Evolutionary conservation across 2,113 vertebrate species (phyloP).

Genomic region (Butorides virescens): DNA sequence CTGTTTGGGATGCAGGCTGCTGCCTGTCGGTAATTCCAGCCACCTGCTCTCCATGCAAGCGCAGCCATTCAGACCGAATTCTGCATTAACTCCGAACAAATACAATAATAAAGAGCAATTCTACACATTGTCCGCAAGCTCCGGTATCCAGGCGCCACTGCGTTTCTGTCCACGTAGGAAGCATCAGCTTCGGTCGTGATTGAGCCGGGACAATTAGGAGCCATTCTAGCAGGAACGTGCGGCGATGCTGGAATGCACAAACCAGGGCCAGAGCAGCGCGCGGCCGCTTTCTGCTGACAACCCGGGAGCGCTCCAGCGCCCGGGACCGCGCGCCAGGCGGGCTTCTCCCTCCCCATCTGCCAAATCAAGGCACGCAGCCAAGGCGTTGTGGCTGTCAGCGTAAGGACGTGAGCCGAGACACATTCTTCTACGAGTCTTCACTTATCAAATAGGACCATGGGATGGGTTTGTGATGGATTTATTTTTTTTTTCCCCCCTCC

Average conservation of each 20-base stretch:
- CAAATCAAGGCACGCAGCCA: not conserved
- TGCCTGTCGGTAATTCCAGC: not conserved
- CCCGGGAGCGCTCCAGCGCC: not conserved
- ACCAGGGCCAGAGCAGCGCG: not conserved
- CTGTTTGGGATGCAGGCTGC: not conserved
- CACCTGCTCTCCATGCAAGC: not conserved
- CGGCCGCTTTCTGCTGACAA: not conserved
- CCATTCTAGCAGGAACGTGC: not conserved
- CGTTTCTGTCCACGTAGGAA: not conserved
- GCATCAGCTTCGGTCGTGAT: not conserved
- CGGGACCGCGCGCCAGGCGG: not conserved
- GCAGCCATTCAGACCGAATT: not conserved
- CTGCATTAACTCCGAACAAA: not conserved
- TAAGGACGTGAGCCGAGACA: not conserved
- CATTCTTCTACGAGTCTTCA: fast-evolving
- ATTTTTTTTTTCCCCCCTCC: no score
- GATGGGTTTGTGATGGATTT: no score
- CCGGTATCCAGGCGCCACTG: not conserved
- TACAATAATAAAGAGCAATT: not conserved
- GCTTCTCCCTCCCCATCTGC: not conserved
- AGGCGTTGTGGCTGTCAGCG: not conserved
- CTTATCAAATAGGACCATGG: not conserved
- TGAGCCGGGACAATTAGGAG: not conserved
- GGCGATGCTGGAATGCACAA: not conserved
- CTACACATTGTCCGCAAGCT: not conserved